Evolutionary conservation across 2,888 invertebrate species (phyloP).

Genomic region (Metellina segmentata): DNA sequence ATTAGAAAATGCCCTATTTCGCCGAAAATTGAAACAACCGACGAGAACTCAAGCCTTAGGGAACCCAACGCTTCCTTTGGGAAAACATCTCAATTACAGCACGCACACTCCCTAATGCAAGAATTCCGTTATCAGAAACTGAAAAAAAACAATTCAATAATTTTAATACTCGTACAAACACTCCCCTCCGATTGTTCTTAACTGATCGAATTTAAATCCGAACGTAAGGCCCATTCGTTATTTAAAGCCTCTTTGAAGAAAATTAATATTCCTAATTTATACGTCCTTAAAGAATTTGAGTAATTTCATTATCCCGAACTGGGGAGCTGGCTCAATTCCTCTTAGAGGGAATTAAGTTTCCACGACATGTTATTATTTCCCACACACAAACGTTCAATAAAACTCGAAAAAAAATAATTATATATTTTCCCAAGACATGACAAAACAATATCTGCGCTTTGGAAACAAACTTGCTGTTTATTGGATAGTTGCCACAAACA

Average conservation of each 20-base stretch:
- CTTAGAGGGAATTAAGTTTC: conserved; percentile 30
- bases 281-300: not conserved
- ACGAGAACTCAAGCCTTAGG: not conserved
- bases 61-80: not conserved
- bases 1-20: not conserved
- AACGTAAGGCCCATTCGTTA: not conserved
- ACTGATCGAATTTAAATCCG: not conserved
- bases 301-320: conserved; percentile 40
- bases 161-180: not conserved
- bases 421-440: conserved; percentile 62
- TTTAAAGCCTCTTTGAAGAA: conserved; percentile 29
- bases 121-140: not conserved
- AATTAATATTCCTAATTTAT: conserved; percentile 27
- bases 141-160: not conserved
- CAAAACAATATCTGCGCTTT: conserved; percentile 60
- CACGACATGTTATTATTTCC: conserved; percentile 30
- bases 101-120: not conserved
- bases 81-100: not conserved
- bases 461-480: conserved; percentile 62
- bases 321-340: conserved; percentile 16
- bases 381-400: conserved; percentile 42
- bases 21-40: not conserved
- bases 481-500: conserved; percentile 75
- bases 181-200: not conserved
- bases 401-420: conserved; percentile 56